Base-by-base conservation (phyloP, 1,140 invertebrate genomes). In the Metopolophium dirhodum region DNA sequence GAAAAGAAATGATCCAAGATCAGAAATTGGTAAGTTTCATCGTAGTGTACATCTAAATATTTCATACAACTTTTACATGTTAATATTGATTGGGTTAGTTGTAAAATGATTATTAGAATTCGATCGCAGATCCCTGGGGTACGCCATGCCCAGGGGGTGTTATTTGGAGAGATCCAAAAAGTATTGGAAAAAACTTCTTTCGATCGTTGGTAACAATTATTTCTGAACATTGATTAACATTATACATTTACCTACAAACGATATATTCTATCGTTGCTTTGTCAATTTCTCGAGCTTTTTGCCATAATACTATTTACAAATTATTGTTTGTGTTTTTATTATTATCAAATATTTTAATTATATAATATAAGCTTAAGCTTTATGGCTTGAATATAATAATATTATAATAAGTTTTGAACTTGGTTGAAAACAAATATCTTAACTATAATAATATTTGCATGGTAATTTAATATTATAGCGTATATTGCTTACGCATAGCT, bases 101-200 rank as follows among this genome's bases (percentile, higher is more conserved):
- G 18, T 93, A 87, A 93, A 93, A 93, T 93, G 49, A 93, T 90
- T 90, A 93, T 41, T 57, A 89, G 93, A 93, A 88, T 82, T 90
- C 61, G 49, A 57, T 85, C 37, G 94, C 93, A 23, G 87, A 95
- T 54, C 96, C 96, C 37, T 97, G 96, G 96, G 96, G 96, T 91
- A 96, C 95, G 94, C 96, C 96, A 11, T 96, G 96, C 94, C 96
- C 96, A 93, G 96, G 96, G 93, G 96, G 96, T 94, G 95, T 95
- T 90, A 95, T 95, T 94, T 97, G 96, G 97, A 96, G 96, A 94
- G 96, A 96, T 95, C 96, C 96, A 94, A 95, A 96, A 94, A 95
- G 96, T 94, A 95, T 97, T 94, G 96, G 96, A 94, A 95, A 96
- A 94, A 96, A 96, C 95, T 97, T 97, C 95, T 96, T 96, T 68